Evolutionary conservation across 37 sponge, comb jelly and placozoan genomes (phyloP).

Genomic region (Ephydatia muelleri): DNA sequence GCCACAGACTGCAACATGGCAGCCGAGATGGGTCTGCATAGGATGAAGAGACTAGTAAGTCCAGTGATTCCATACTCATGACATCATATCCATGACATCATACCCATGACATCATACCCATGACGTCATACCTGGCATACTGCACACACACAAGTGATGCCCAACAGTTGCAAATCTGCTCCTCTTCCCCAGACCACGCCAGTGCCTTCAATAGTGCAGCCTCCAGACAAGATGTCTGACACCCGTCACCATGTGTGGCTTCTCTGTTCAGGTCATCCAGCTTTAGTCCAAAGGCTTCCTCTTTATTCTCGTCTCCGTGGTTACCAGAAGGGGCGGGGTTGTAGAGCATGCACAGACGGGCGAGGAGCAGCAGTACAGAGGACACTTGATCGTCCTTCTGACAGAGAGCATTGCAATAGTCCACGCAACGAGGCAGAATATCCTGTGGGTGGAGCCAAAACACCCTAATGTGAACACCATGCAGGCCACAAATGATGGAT

Average conservation of each 20-base stretch:
- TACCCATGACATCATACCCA: not conserved
- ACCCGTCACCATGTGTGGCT: not conserved
- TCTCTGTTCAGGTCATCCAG: not conserved
- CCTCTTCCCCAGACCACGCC: not conserved
- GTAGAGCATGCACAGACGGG: not conserved
- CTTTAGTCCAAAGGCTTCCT: not conserved
- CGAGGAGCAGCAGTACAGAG: not conserved
- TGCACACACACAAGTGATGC: conserved; percentile 31
- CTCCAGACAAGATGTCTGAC: not conserved
- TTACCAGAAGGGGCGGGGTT: too few species aligned
- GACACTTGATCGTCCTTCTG: not conserved
- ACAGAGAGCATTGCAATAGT: not conserved
- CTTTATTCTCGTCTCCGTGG: not conserved
- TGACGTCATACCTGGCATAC: conserved; percentile 16
- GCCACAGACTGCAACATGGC: not conserved
- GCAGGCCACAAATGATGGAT: too few species aligned
- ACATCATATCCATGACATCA: too few species aligned
- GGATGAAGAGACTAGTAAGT: not conserved
- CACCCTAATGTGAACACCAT: too few species aligned
- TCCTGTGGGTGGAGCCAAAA: not conserved
- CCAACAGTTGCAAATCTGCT: not conserved
- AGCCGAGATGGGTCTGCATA: not conserved
- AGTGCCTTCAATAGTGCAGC: not conserved
- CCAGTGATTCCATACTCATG: not conserved
- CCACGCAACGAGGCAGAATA: not conserved